A percentile compares a stretch with the other conserved stretches of the same genome.
Conservation (phyloP, 2,113 vertebrate genomes). For the Pogona vitticeps region DNA sequence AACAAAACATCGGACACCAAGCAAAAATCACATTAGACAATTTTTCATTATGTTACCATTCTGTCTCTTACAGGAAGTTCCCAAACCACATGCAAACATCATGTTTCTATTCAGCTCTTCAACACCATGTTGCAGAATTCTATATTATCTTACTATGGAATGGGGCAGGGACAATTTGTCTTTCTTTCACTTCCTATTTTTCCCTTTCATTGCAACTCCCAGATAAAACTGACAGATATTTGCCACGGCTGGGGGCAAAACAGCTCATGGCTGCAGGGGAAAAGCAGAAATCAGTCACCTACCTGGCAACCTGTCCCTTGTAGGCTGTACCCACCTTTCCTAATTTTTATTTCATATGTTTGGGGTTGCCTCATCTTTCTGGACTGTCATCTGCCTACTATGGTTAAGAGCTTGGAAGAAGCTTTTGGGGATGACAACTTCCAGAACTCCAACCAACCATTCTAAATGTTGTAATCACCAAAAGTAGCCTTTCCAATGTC, state of each 20-base stretch:
- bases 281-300: not conserved
- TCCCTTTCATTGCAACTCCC: no score
- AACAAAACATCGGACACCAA: not conserved
- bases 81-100: conserved; percentile 7
- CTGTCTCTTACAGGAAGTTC: not conserved
- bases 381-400: not conserved
- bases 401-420: no score
- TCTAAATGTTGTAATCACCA: no score
- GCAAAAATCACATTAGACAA: not conserved
- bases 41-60: not conserved
- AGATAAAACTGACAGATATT: no score
- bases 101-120: not conserved
- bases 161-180: not conserved
- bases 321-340: not conserved
- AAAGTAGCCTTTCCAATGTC: not conserved
- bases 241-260: no score
- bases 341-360: not conserved
- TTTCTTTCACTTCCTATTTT: not conserved
- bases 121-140: not conserved
- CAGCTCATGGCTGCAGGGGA: not conserved
- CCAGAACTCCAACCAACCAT: no score
- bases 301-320: not conserved
- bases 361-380: not conserved
- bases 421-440: no score
- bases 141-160: not conserved